Evolutionary conservation across 2,888 invertebrate species (phyloP).

Genomic region (Fabriciana adippe): DNA sequence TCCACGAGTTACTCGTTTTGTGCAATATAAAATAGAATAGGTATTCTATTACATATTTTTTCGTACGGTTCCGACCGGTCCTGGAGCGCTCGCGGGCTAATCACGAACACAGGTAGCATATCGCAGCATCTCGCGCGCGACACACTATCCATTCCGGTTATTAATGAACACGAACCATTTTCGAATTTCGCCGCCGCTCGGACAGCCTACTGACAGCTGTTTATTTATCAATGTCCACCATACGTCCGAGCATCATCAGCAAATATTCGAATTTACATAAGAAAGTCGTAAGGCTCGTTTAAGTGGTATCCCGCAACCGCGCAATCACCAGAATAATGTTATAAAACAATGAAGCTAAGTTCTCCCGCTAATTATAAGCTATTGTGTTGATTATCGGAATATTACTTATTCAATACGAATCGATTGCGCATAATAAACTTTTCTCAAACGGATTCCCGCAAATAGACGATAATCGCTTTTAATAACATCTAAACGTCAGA

Average conservation of each 20-base stretch:
- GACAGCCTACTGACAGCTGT: constrained; percentile 69
- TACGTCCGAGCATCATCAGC: constrained; percentile 53
- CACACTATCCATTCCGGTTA: constrained; percentile 68
- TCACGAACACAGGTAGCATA: constrained; percentile 73
- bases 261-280: constrained; percentile 64
- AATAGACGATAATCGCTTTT: constrained; percentile 52
- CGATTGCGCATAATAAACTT: constrained; percentile 35
- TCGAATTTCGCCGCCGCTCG: constrained; percentile 62
- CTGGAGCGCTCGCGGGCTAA: constrained; percentile 46
- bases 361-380: constrained; percentile 45
- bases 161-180: constrained; percentile 66
- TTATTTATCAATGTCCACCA: constrained; percentile 72
- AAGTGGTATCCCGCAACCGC: constrained; percentile 47
- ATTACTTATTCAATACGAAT: constrained; percentile 25
- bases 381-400: constrained; percentile 47
- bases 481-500: constrained; percentile 50
- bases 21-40: constrained; percentile 19
- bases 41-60: constrained; percentile 26
- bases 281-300: constrained; percentile 35
- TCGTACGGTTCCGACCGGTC: constrained; percentile 26
- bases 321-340: constrained; percentile 47
- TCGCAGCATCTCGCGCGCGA: constrained; percentile 61
- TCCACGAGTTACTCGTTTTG: neutral
- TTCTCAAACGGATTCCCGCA: constrained; percentile 54
- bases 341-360: constrained; percentile 57